Conservation (phyloP, 2,888 invertebrate species). For the Morinoia aosen region DNA sequence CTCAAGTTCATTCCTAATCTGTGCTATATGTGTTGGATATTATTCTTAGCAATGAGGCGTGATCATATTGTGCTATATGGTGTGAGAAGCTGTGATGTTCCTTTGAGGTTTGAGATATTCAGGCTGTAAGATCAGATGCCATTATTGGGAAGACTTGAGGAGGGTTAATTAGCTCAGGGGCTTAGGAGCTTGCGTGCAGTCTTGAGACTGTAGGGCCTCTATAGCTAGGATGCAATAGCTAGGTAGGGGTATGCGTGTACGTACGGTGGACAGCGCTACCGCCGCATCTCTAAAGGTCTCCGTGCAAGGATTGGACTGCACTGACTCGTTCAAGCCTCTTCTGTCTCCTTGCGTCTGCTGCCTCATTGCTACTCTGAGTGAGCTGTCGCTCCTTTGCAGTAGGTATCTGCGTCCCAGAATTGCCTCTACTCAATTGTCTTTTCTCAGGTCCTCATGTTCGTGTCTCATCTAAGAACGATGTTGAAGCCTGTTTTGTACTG, state of each 20-base stretch:
- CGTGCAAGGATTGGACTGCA: slow-evolving; percentile 39
- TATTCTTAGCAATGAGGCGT: neutral
- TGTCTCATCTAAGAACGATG: neutral
- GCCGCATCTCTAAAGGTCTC: slow-evolving; percentile 27
- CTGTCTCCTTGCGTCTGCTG: slow-evolving; percentile 45
- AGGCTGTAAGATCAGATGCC: neutral
- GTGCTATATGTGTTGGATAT: slow-evolving; percentile 41
- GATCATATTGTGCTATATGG: slow-evolving; percentile 35
- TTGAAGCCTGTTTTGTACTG: neutral
- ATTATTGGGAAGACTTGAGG: neutral
- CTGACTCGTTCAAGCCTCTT: neutral
- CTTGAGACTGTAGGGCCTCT: neutral
- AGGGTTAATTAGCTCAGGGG: neutral
- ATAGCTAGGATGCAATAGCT: slow-evolving; percentile 1
- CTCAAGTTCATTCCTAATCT: neutral
- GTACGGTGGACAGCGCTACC: slow-evolving; percentile 36
- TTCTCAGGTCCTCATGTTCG: slow-evolving; percentile 13
- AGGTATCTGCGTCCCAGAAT: slow-evolving; percentile 51
- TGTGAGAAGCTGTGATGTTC: neutral
- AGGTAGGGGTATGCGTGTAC: slow-evolving; percentile 17
- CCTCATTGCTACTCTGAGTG: slow-evolving; percentile 50
- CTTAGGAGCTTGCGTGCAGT: neutral
- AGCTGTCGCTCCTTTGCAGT: slow-evolving; percentile 42
- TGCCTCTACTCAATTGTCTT: slow-evolving; percentile 14
- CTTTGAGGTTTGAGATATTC: neutral